Percentiles rank a stretch among this genome's conserved stretches.
phyloP scores from a whole-genome alignment of 2,797 vertebrate species.

The Rhinogobio ventralis region DNA sequence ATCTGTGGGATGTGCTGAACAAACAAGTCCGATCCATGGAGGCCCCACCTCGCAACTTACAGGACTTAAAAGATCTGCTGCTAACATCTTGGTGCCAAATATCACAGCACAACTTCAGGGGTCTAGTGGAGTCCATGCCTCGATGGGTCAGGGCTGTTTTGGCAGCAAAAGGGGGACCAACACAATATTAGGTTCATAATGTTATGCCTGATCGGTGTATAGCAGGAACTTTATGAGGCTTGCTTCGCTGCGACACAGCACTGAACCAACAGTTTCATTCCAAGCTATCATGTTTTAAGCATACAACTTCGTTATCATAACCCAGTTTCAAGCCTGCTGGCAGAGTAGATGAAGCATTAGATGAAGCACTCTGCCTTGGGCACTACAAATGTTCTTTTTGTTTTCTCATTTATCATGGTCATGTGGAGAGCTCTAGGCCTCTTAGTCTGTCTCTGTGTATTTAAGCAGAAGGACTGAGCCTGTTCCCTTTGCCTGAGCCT shows the following conservation, averaged over 20 bases:
- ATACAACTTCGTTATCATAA: constrained; percentile 6
- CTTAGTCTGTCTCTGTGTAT: constrained; percentile 27
- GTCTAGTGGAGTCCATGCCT: too few species aligned
- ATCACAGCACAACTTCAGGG: too few species aligned
- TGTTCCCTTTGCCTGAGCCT: background rate
- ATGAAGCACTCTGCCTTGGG: constrained; percentile 19
- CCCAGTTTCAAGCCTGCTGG: constrained; percentile 30
- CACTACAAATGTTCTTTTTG: constrained; percentile 40
- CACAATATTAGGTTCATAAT: too few species aligned
- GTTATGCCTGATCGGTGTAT: background rate
- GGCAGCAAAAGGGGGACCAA: too few species aligned
- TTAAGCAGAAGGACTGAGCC: constrained; percentile 23
- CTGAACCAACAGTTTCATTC: constrained; percentile 16
- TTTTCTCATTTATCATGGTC: constrained; percentile 43
- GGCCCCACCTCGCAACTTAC: too few species aligned
- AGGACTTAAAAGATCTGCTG: too few species aligned
- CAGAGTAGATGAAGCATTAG: constrained; percentile 27
- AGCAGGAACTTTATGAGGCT: background rate
- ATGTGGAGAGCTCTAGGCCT: constrained; percentile 35
- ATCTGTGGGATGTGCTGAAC: too few species aligned
- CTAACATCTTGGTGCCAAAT: too few species aligned
- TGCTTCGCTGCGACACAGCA: background rate
- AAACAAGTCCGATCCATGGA: too few species aligned
- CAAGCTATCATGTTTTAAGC: constrained; percentile 16
- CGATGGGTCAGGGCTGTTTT: too few species aligned